Evolutionary conservation across 1,140 invertebrate species (phyloP), one percentile per base, ranked within the genome.

Genomic region (Augochlora pura): DNA sequence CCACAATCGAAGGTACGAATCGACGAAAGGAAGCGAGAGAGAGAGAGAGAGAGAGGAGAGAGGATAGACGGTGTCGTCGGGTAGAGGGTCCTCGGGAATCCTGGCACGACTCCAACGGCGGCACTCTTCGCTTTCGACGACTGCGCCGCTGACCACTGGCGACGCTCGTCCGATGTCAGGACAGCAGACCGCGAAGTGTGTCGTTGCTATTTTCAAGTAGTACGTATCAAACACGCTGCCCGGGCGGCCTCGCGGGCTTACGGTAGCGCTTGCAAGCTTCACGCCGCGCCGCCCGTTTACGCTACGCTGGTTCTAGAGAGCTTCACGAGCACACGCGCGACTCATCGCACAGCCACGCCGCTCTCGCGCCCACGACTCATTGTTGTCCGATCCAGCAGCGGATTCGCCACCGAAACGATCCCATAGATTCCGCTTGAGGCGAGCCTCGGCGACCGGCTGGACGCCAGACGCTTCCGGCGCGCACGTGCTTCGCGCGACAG

Each of bases 191-290:
- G 54, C 66, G 12, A 81, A 84, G 65, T 81, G 77, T 71, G 70
- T 85, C 78, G 57, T 86, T 67, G 82, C 80, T 62, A 70, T 85
- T 81, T 78, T 77, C 65, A 86, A 81, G 69, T 84, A 82, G 86
- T 86, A 86, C 54, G 86, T 88, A 86, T 86, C 52, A 32, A 57
- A 9, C 71, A 71, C 27, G 66, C 66, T 68, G 65, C 65, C 54
- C 74, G n/a, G 23, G 14, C 57, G 63, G 32, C 39, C 46, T 70
- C 66, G 75, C 79, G n/a, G 63, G 21, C 79, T 27, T 72, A 46
- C 54, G 32, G n/a, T 68, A 38, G 27, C 32, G 68, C 65, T 49
- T n/a, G 23, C 65, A 27, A 49, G 46, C 59, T 71, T 49, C 38
- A 12, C 25, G 49, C 32, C 14, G 21, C 7, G 16, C 32, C 14